Evolutionary conservation across 1,140 invertebrate genomes (phyloP), one percentile per base, ranked within the genome.

Genomic region (Condylostylus longicornis): DNA sequence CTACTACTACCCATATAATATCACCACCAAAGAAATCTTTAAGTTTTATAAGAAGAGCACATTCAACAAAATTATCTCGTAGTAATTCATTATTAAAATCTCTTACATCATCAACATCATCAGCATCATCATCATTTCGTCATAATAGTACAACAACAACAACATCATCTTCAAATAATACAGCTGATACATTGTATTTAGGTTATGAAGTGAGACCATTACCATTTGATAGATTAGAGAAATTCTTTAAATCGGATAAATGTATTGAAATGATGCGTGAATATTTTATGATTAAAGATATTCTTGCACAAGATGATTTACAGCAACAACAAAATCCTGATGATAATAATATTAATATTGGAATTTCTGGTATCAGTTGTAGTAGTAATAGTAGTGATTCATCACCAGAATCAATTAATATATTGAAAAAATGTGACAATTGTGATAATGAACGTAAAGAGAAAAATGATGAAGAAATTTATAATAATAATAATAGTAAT

Each of bases 41-140:
- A 1, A 71, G 67, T 50, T 69, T 72, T 25, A 76, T 80, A 41
- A 62, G 77, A 6, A 60, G 76, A 27, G 76, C 77, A 2, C 72
- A 79, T 45, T 79, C 76, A 43, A 77, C 75, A 1, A 81, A 79
- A 53, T 49, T 81, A 12, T 70, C 73, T 0, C 64, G 75, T 35
- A 79, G 74, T 45, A 75, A 71, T 48, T 72, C 69, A 1, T 47
- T 72, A 33, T 48, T 72, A 7, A 63, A 69, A 23, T 67, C 65
- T 43, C 51, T 64, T 48, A 38, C 65, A 58, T 42, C 60, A 58
- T 13, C 41, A 15, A 20, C 38, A 22, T 10, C 46, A 3, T 15
- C 42, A 8, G 38, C 43, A 23, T 41, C 12, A 42, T 40, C 18
- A 34, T 6, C 33, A n/a, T 17, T 18, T 21, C 6, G 18, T 3